Percentiles rank a stretch among this genome's conserved stretches.
These are phyloP conservation scores for Caerostris darwini DNA, from an alignment of 1,140 invertebrate species.

Conservation along the genomic window DNA sequence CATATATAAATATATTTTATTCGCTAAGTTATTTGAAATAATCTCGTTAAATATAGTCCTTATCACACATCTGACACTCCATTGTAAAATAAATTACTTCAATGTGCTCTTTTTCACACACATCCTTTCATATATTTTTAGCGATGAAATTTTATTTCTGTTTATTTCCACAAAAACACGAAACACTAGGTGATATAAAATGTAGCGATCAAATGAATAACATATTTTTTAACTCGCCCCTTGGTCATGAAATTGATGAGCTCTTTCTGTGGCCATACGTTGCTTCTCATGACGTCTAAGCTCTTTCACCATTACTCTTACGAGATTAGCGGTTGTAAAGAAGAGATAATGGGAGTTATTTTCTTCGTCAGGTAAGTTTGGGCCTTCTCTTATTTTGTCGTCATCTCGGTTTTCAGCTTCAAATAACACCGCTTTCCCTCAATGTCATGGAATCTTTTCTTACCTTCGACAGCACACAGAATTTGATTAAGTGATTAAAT, in stretches of 20 bases:
- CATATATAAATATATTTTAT: too few species aligned
- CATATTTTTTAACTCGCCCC: conserved; percentile 72
- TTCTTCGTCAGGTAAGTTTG: conserved; percentile 75
- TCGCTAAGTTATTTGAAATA: too few species aligned
- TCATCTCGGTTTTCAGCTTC: conserved; percentile 65
- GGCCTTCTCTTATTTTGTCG: conserved; percentile 65
- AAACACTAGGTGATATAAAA: conserved; percentile 7
- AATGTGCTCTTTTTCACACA: background rate
- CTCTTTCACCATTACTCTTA: conserved; percentile 76
- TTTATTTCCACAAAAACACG: background rate
- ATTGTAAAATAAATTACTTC: too few species aligned
- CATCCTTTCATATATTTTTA: background rate
- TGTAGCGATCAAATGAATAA: conserved; percentile 21
- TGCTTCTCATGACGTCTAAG: conserved; percentile 73
- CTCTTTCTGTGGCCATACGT: conserved; percentile 61
- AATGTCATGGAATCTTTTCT: conserved; percentile 32
- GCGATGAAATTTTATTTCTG: background rate
- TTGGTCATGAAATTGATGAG: conserved; percentile 73
- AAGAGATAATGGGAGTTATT: conserved; percentile 77
- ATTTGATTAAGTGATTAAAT: conserved; percentile 17
- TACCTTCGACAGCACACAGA: background rate
- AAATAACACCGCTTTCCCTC: conserved; percentile 56
- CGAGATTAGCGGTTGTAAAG: conserved; percentile 75
- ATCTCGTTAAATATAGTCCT: too few species aligned
- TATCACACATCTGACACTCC: too few species aligned